Conservation (phyloP, 2,797 vertebrate genomes). For the Sternarchorhynchus goeldii region DNA sequence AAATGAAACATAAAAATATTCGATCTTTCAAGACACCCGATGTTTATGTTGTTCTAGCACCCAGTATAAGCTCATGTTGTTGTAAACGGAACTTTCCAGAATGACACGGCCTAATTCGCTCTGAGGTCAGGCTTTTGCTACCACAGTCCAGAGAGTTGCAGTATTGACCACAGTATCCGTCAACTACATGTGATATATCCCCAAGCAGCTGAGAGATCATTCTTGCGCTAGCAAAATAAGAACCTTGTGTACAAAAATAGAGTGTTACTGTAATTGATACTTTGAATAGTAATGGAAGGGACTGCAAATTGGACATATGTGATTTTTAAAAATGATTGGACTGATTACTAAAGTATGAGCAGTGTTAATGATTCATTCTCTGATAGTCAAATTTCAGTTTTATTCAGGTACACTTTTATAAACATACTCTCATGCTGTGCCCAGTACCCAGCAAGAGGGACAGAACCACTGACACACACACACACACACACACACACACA, state of each 20-base stretch:
- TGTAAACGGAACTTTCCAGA: slow-evolving; percentile 8
- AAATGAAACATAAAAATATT: neutral
- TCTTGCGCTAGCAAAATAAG: no score
- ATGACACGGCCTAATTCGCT: neutral
- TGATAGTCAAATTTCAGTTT: neutral
- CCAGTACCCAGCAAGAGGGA: no score
- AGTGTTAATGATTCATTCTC: neutral
- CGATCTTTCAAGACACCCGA: neutral
- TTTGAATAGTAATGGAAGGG: neutral
- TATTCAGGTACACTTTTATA: neutral
- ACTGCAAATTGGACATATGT: neutral
- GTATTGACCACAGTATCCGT: neutral
- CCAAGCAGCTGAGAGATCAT: neutral
- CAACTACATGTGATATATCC: slow-evolving; percentile 1
- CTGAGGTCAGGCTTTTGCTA: neutral
- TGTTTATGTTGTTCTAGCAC: neutral
- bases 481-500: no score
- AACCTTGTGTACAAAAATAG: neutral
- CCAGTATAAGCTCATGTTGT: neutral
- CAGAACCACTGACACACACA: no score
- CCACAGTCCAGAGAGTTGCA: neutral
- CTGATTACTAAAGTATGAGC: neutral
- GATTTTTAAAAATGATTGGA: neutral
- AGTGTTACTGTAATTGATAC: neutral
- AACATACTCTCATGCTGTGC: neutral